Percentiles rank a stretch among this genome's conserved stretches.
Conservation (phyloP, 2,797 vertebrate genomes). For the Nyctibius grandis region DNA sequence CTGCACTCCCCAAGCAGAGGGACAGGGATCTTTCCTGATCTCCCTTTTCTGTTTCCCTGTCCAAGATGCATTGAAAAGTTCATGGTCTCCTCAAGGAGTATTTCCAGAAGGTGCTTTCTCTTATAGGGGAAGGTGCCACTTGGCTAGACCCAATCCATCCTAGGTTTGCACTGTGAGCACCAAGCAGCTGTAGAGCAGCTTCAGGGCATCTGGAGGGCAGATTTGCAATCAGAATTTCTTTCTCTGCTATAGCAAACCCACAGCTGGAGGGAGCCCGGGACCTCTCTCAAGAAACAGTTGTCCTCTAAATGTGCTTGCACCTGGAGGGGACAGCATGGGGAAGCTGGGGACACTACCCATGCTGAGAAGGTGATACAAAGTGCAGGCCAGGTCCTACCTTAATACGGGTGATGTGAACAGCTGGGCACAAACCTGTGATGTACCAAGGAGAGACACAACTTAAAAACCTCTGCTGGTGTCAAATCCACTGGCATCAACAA, state of each 20-base stretch:
- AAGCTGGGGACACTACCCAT: neutral
- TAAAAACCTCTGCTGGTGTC: neutral
- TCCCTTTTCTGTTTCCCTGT: neutral
- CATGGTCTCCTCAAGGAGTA: neutral
- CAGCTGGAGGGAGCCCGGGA: neutral
- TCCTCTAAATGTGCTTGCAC: neutral
- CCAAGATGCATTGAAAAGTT: neutral
- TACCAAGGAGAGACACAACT: neutral
- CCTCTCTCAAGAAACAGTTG: neutral
- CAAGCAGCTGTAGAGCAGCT: neutral
- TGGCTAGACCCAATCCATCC: neutral
- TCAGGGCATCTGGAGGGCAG: neutral
- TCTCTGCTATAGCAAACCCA: neutral
- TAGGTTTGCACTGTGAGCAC: neutral
- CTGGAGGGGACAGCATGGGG: neutral
- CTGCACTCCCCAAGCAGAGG: neutral
- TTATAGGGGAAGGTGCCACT: rapidly evolving
- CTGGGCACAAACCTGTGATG: neutral
- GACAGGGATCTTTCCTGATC: neutral
- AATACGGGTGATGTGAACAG: neutral
- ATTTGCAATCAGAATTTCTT: neutral
- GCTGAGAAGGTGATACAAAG: neutral
- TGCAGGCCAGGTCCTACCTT: neutral
- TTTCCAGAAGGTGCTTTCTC: neutral
- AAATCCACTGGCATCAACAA: neutral